These are phyloP conservation scores for Pterocles burchelli DNA, from an alignment of 2,113 vertebrate genomes.

Conservation along the genomic window DNA sequence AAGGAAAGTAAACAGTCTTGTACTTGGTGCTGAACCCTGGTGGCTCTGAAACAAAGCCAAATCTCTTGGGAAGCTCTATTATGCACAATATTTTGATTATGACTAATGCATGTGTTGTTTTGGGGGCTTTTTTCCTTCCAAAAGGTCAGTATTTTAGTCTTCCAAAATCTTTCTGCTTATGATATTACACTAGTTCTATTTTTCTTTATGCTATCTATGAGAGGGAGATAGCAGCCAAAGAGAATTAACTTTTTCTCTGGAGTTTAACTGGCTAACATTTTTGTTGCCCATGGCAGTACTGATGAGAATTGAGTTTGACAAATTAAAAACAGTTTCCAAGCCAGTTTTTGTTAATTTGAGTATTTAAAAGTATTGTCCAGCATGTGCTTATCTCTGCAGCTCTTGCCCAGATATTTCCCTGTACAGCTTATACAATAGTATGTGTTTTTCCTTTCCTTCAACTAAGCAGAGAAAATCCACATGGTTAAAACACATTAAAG, in stretches of 20 bases:
- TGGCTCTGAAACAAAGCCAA: conserved; percentile 17
- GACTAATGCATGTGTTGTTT: conserved; percentile 35
- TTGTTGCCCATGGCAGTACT: neutral
- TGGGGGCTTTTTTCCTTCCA: neutral
- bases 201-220: neutral
- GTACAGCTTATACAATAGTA: conserved; percentile 26
- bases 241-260: neutral
- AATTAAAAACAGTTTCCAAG: neutral
- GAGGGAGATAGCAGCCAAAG: neutral
- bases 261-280: neutral
- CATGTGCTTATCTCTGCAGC: conserved; percentile 33
- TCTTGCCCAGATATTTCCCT: conserved; percentile 46
- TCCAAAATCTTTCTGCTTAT: neutral
- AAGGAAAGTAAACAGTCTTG: neutral
- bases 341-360: conserved; percentile 23
- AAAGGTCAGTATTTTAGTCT: conserved; percentile 17
- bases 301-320: neutral
- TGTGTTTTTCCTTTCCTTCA: neutral
- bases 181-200: neutral
- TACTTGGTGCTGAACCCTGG: neutral
- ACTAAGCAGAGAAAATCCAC: neutral
- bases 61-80: neutral
- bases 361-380: conserved; percentile 25
- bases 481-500: neutral
- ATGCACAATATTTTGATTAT: conserved; percentile 48